Base-by-base conservation (phyloP, 2,113 vertebrate species). In the Campylomormyrus tamandua region DNA sequence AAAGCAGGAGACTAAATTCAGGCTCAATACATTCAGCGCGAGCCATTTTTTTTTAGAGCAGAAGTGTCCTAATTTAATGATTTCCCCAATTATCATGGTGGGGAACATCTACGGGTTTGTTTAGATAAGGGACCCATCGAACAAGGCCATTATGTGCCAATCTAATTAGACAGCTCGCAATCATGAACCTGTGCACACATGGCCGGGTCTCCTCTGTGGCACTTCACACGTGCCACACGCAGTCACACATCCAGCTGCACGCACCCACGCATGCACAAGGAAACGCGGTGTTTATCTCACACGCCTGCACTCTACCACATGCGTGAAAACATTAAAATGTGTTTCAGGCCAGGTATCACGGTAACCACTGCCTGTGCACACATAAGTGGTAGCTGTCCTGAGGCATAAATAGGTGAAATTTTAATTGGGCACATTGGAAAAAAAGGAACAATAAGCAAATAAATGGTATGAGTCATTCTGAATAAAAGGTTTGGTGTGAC, bases 91-190 rank as follows among this genome's bases (percentile, higher is more conserved):
- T 83, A 89, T 89, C 90, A 39, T 87, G 70, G 74, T 90, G 89
- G 89, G 56, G 46, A 56, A 24, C 7, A 91, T 88, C 85, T 62
- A 88, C 70, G 85, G 87, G 83, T 88, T 83, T 89, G 89, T 91
- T 90, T 89, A 70, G 90, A 89, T 52, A 89, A 88, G 83, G 83
- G 89, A 92, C 80, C 87, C 80, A 88, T 89, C 89, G 24, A 70
- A 27, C 62, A 87, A 88, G 88, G 87, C 89, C 83, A 92, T 90
- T 39, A 90, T 89, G 88, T 58, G 83, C 86, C 92, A 92, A 91
- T 91, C 74, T 85, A 89, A 91, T 91, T 88, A 91, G 70, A 85
- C 66, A 53, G 85, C 89, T 74, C 58, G 50, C 83, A 83, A 74
- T 58, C 90, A 89, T 90, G 74, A 88, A 85, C 89, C 66, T 13